These are phyloP conservation scores for Sebastes glaucus DNA, from an alignment of 2,797 vertebrate species.

Conservation along the genomic window DNA sequence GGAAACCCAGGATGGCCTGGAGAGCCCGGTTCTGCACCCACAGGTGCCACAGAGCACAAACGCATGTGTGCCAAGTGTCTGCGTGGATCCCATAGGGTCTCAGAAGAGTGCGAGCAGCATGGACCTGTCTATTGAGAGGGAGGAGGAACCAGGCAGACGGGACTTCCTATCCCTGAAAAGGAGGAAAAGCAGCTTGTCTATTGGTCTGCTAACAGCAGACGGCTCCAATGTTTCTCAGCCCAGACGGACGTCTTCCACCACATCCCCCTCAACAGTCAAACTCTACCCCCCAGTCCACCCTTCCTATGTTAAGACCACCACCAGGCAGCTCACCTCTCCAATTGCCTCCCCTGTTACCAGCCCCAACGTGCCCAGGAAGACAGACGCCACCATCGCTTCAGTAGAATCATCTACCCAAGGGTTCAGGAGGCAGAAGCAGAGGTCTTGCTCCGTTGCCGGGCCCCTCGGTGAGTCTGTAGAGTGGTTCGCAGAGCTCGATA, in stretches of 20 bases:
- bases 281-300: slow-evolving; percentile 89
- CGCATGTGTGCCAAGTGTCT: slow-evolving; percentile 33
- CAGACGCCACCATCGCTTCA: slow-evolving; percentile 42
- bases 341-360: slow-evolving; percentile 88
- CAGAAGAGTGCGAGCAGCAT: slow-evolving; percentile 76
- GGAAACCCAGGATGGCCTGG: slow-evolving; percentile 74
- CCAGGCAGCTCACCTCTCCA: slow-evolving; percentile 91
- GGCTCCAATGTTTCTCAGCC: slow-evolving; percentile 62
- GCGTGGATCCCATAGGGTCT: slow-evolving; percentile 42
- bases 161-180: slow-evolving; percentile 66
- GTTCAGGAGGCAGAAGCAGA: slow-evolving; percentile 78
- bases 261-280: slow-evolving; percentile 79
- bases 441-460: slow-evolving; percentile 84
- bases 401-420: slow-evolving; percentile 58
- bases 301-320: slow-evolving; percentile 95
- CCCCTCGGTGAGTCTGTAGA: slow-evolving; percentile 84
- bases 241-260: slow-evolving; percentile 56
- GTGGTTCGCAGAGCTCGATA: slow-evolving; percentile 84
- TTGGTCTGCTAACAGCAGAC: slow-evolving; percentile 71
- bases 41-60: neutral
- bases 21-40: slow-evolving; percentile 34
- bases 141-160: slow-evolving; percentile 27
- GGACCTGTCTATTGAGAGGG: slow-evolving; percentile 70
- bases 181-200: slow-evolving; percentile 74
- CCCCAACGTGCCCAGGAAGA: slow-evolving; percentile 82